Evolutionary conservation across 37 sponge, comb jelly and placozoan genomes (phyloP).

Genomic region (Theonella swinhoei): DNA sequence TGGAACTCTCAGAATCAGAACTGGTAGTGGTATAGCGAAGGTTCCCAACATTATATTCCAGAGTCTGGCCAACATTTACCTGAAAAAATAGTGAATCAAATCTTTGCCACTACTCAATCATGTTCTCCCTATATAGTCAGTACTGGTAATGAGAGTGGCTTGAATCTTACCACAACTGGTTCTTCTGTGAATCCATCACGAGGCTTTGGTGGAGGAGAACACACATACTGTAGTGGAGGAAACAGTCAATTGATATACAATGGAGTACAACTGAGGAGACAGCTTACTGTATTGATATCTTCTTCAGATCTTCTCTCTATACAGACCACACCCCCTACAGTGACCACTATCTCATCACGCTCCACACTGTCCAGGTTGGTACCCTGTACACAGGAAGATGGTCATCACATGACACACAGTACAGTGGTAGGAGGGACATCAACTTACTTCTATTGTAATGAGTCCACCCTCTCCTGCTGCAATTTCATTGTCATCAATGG

Average conservation of each 20-base stretch:
- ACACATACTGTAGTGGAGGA: not conserved
- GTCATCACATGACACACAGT: too few relatives aligned
- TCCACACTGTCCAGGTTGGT: conserved; percentile 32
- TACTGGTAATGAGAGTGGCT: too few relatives aligned
- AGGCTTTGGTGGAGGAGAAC: not conserved
- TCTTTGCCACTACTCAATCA: not conserved
- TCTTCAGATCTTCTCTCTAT: not conserved
- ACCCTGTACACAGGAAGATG: conserved; percentile 30
- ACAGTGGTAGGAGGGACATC: too few relatives aligned
- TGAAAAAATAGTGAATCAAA: not conserved
- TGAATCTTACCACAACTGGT: conserved; percentile 6
- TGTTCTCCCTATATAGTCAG: too few relatives aligned
- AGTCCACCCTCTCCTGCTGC: not conserved
- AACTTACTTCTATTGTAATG: not conserved
- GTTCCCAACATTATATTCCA: not conserved
- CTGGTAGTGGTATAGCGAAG: not conserved
- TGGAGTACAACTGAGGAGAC: not conserved
- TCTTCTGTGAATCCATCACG: not conserved
- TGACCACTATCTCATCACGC: conserved; percentile 28
- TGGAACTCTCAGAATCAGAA: not conserved
- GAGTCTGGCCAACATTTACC: conserved; percentile 20
- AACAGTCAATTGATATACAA: not conserved
- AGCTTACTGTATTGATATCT: not conserved
- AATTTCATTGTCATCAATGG: not conserved
- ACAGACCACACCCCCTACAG: conserved; percentile 29